These are phyloP conservation scores for Brachylomia viminalis DNA, from an alignment of 2,888 invertebrate species.

Conservation along the genomic window DNA sequence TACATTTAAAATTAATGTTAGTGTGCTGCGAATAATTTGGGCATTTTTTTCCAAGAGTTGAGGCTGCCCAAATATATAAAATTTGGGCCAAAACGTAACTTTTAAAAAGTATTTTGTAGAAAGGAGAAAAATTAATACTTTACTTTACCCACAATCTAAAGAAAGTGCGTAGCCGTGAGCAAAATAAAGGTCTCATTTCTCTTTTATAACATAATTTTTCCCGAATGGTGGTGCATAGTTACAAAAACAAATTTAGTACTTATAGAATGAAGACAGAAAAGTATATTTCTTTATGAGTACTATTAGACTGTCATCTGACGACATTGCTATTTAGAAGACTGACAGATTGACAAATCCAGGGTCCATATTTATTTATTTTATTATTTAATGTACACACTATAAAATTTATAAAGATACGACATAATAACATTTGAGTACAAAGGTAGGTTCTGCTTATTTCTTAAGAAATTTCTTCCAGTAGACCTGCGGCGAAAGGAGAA, in stretches of 20 bases:
- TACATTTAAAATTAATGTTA: too few species aligned
- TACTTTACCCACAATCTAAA: neutral
- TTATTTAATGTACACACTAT: too few species aligned
- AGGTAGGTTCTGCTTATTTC: too few species aligned
- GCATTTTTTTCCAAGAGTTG: too few species aligned
- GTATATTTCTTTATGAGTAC: conserved; percentile 19
- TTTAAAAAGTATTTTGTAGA: neutral
- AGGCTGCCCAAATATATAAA: too few species aligned
- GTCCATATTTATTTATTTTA: neutral
- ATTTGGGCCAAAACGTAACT: too few species aligned
- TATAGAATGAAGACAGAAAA: conserved; percentile 39
- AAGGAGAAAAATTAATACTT: conserved; percentile 14
- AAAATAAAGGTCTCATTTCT: conserved; percentile 7
- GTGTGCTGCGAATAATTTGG: too few species aligned
- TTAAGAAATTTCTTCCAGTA: too few species aligned
- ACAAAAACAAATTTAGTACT: conserved; percentile 47
- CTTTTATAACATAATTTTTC: conserved; percentile 47
- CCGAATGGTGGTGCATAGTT: conserved; percentile 20
- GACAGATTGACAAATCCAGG: neutral
- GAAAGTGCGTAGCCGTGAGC: conserved; percentile 1
- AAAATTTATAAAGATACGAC: too few species aligned
- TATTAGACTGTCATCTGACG: conserved; percentile 14
- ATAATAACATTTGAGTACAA: too few species aligned
- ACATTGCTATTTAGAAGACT: neutral
- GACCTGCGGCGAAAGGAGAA: too few species aligned